These are phyloP conservation scores for Pheosia tremula DNA, from an alignment of 2,888 invertebrate genomes.

Conservation along the genomic window DNA sequence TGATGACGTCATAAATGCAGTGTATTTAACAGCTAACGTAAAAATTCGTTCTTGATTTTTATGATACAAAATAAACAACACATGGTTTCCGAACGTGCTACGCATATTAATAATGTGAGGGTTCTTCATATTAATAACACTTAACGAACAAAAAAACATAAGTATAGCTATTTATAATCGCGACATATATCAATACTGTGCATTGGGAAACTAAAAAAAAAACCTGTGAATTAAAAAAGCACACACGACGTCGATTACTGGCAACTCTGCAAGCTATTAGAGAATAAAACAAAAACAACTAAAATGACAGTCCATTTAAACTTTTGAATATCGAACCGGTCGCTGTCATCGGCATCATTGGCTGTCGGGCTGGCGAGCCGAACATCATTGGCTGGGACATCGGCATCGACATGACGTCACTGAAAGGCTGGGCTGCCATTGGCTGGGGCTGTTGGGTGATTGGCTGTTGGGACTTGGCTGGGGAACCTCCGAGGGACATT, in stretches of 20 bases:
- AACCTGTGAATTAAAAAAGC: constrained; percentile 33
- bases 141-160: constrained; percentile 24
- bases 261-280: constrained; percentile 42
- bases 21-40: neutral
- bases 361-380: constrained; percentile 75
- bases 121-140: neutral
- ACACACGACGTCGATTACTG: constrained; percentile 41
- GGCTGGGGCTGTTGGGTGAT: constrained; percentile 69
- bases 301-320: constrained; percentile 61
- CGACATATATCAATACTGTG: constrained; percentile 34
- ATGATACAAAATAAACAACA: neutral
- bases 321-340: constrained; percentile 76
- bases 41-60: neutral
- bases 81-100: neutral
- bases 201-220: constrained; percentile 23
- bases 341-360: constrained; percentile 69
- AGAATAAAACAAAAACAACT: constrained; percentile 42
- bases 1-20: neutral
- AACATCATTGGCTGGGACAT: constrained; percentile 75
- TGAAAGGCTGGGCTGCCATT: constrained; percentile 68
- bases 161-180: constrained; percentile 35
- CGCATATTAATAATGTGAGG: neutral
- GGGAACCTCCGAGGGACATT: constrained; percentile 87
- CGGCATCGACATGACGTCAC: constrained; percentile 69
- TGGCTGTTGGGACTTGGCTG: constrained; percentile 67